phyloP scores from a whole-genome alignment of 2,113 vertebrate genomes.

The Carassius gibelio region DNA sequence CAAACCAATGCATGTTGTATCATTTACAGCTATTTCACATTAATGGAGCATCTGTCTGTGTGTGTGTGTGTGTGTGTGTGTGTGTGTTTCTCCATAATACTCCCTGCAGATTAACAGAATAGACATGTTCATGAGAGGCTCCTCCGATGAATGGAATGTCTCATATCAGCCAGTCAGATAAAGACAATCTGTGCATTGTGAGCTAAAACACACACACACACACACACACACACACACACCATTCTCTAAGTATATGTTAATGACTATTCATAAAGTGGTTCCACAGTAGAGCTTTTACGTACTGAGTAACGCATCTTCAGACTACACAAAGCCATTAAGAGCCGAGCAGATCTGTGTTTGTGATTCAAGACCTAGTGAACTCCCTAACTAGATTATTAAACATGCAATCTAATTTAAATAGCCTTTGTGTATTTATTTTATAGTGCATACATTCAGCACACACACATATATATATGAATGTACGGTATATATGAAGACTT shows the following conservation, averaged over 20 bases:
- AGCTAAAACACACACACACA: conserved; percentile 36
- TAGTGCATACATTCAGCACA: no score
- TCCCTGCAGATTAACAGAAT: conserved; percentile 39
- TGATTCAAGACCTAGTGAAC: not conserved
- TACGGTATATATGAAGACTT: no score
- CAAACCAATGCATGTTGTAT: conserved; percentile 58
- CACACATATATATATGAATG: no score
- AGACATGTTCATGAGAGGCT: conserved; percentile 40
- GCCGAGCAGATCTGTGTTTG: not conserved
- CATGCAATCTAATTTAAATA: no score
- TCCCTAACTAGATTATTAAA: not conserved
- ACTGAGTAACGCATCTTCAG: not conserved
- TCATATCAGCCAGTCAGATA: conserved; percentile 36
- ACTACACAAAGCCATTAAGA: not conserved
- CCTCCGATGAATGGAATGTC: conserved; percentile 50
- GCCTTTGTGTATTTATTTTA: no score
- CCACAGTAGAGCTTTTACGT: not conserved
- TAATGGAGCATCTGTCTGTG: conserved; percentile 55
- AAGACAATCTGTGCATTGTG: conserved; percentile 49
- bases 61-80: conserved; percentile 45
- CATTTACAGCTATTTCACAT: conserved; percentile 58
- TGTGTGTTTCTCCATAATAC: conserved; percentile 51
- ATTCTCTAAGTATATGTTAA: conserved; percentile 26
- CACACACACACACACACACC: conserved; percentile 12
- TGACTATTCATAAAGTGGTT: conserved; percentile 27